These are phyloP conservation scores for Ophiodon elongatus DNA, from an alignment of 2,113 vertebrate species.

Conservation along the genomic window DNA sequence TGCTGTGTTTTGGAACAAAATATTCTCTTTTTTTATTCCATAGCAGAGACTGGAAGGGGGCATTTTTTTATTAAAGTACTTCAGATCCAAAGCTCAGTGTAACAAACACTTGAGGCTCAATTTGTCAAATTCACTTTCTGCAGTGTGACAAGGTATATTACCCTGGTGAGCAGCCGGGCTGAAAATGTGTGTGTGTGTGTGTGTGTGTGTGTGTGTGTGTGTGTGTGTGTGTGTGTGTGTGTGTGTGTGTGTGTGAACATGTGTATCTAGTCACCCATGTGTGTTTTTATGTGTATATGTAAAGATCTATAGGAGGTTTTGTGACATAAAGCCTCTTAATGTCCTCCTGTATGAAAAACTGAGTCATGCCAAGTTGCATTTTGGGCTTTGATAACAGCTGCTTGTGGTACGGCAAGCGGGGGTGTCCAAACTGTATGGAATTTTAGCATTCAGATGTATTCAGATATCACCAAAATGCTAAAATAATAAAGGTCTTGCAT, in stretches of 20 bases:
- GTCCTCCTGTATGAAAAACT: not conserved
- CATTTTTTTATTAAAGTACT: slow-evolving; percentile 22
- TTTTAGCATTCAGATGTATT: not conserved
- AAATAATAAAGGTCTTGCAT: not conserved
- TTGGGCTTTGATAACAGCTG: not conserved
- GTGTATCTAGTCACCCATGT: slow-evolving; percentile 10
- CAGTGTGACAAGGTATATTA: slow-evolving; percentile 64
- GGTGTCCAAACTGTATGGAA: not conserved
- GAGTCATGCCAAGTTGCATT: slow-evolving; percentile 1
- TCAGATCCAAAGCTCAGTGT: slow-evolving; percentile 53
- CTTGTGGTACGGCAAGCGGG: not conserved
- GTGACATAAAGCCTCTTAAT: not conserved
- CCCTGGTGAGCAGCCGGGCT: slow-evolving; percentile 50
- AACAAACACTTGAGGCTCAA: slow-evolving; percentile 58
- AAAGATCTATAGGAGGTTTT: slow-evolving; percentile 11
- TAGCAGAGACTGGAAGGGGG: not conserved
- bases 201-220: slow-evolving; percentile 6
- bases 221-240: slow-evolving; percentile 21
- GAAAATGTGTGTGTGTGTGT: not conserved
- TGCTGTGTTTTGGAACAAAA: slow-evolving; percentile 38
- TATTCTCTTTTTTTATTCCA: slow-evolving; percentile 28
- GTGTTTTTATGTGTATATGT: slow-evolving; percentile 31
- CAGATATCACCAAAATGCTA: not conserved
- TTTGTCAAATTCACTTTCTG: slow-evolving; percentile 72
- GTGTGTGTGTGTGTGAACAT: slow-evolving; percentile 3